These are phyloP conservation scores for Zosterops japonicus DNA, from an alignment of 2,113 vertebrate genomes.

Conservation along the genomic window DNA sequence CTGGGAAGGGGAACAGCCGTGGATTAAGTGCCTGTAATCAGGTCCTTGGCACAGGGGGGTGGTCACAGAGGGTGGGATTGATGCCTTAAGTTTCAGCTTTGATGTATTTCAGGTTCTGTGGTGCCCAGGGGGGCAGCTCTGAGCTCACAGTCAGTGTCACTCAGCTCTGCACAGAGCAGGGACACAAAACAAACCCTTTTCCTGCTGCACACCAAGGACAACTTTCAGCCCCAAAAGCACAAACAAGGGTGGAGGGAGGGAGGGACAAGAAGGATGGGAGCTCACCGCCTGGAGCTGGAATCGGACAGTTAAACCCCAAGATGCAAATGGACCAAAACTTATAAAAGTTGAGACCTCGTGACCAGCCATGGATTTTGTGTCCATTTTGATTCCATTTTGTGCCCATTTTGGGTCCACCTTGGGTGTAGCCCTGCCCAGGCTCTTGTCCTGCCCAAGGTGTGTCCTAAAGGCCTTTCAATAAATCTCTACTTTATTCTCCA, in stretches of 20 bases:
- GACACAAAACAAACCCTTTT: neutral
- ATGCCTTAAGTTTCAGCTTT: neutral
- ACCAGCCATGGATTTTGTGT: neutral
- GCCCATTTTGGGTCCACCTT: neutral
- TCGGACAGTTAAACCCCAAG: neutral
- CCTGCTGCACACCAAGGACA: neutral
- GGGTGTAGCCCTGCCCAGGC: neutral
- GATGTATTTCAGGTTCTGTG: fast-evolving
- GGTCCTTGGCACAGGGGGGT: neutral
- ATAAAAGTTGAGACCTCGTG: neutral
- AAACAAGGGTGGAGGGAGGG: neutral
- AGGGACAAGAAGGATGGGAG: neutral
- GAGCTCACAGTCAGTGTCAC: neutral
- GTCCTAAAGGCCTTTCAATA: neutral
- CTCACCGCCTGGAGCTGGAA: neutral
- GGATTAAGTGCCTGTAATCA: neutral
- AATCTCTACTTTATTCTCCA: neutral
- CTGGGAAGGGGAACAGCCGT: neutral
- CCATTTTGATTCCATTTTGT: neutral
- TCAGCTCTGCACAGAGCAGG: neutral
- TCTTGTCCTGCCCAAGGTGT: neutral
- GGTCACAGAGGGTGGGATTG: neutral
- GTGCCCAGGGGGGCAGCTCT: neutral
- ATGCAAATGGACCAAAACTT: neutral
- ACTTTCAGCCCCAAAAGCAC: neutral